Evolutionary conservation across 2,113 vertebrate species (phyloP), one percentile per base, ranked within the genome.

Genomic region (Cavia porcellus): DNA sequence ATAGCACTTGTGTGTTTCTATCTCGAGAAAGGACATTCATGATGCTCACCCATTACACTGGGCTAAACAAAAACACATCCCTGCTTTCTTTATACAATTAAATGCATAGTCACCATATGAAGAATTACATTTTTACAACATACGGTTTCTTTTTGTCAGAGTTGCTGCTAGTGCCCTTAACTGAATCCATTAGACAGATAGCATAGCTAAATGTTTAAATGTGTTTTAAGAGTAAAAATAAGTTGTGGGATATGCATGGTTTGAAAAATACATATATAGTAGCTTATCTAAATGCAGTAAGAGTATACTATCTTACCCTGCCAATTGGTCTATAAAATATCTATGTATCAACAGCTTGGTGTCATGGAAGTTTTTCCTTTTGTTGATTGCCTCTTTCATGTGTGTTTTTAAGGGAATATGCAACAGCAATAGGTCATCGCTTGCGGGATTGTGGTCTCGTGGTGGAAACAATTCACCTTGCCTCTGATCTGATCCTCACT

Each of bases 381-480:
- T 75, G 8, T 90, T 70, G 57, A 75, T n/a, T 80, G 4, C 38
- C 87, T 97, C 75, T 97, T 93, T 68, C 30, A 20, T 68, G 20
- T 12, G 17, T 79, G 47, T 42, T 38, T 96, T 99, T 98, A 98
- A 99, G 98, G 98, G 97, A 99, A 97, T 99, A 99, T 98, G 98
- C 98, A 95, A 98, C 98, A 98, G 98, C 98, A 98, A 97, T 97
- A 98, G 99, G 98, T 97, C 98, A 98, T 98, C 98, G 95, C 96
- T 99, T 99, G 98, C 97, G 98, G 98, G 98, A 99, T 95, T 98
- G 96, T 91, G 98, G 99, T 98, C 98, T 99, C 92, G 97, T 98
- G 95, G 98, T 99, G 97, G 99, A 99, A 99, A 99, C 98, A 98
- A 98, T 99, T 97, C 98, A 98, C 97, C 98, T 99, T 98, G 97